Percentiles rank a stretch among this genome's conserved stretches.
phyloP scores from a whole-genome alignment of 2,797 vertebrate genomes.

The Odontamblyopus lacepedii region DNA sequence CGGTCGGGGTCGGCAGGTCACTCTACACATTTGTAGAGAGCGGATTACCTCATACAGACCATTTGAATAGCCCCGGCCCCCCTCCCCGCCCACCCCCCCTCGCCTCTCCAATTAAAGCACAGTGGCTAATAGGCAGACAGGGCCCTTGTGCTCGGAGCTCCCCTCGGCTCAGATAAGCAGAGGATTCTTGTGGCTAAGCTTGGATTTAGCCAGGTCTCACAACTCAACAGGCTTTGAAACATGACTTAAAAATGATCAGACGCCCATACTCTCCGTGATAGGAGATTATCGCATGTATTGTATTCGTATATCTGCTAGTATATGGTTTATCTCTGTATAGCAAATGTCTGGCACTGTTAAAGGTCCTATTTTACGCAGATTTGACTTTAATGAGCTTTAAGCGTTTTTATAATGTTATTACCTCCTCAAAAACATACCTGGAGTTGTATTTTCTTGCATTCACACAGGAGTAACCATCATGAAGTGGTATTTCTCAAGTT shows the following conservation, averaged over 20 bases:
- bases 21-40: constrained; percentile 73
- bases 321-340: neutral
- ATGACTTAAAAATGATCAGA: constrained; percentile 58
- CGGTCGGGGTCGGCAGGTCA: constrained; percentile 66
- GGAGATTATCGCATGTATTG: constrained; percentile 22
- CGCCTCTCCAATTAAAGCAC: constrained; percentile 69
- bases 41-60: constrained; percentile 74
- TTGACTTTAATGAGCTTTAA: too few species aligned
- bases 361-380: too few species aligned
- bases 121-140: constrained; percentile 69
- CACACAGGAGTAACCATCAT: too few species aligned
- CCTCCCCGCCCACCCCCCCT: constrained; percentile 23
- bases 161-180: constrained; percentile 72
- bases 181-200: constrained; percentile 73
- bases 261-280: constrained; percentile 19
- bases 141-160: constrained; percentile 52
- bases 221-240: constrained; percentile 57
- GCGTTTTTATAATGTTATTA: too few species aligned
- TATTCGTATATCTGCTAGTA: neutral
- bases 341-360: neutral
- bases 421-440: too few species aligned
- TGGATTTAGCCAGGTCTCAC: constrained; percentile 65
- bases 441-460: too few species aligned
- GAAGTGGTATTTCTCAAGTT: too few species aligned
- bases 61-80: constrained; percentile 72